These are phyloP conservation scores for Atractosteus spatula DNA, from an alignment of 2,113 vertebrate genomes.

Conservation along the genomic window DNA sequence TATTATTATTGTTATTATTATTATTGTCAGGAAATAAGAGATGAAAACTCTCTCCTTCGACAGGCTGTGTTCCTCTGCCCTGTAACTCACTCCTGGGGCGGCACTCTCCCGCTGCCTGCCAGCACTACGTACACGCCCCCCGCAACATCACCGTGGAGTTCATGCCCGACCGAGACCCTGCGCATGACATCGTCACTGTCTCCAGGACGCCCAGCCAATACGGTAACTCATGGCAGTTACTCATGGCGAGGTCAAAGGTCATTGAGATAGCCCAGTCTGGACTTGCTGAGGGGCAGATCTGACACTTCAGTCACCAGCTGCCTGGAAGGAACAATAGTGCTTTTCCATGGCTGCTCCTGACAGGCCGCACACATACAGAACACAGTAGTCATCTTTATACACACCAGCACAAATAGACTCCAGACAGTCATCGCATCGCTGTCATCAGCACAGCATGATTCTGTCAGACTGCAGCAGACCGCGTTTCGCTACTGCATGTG, in stretches of 20 bases:
- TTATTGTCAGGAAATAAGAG: not conserved
- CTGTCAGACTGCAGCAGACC: too few species aligned
- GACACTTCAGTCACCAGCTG: too few species aligned
- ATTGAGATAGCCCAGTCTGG: too few species aligned
- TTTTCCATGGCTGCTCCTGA: too few species aligned
- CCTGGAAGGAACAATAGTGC: too few species aligned
- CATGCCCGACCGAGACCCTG: conserved; percentile 30
- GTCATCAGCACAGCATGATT: too few species aligned
- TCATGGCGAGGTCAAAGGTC: too few species aligned
- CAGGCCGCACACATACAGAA: not conserved
- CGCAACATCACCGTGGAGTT: conserved; percentile 53
- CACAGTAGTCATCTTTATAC: not conserved
- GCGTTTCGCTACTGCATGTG: too few species aligned
- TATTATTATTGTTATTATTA: not conserved
- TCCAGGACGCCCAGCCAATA: conserved; percentile 68
- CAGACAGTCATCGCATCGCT: too few species aligned
- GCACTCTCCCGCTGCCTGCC: conserved; percentile 49
- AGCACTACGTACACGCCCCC: conserved; percentile 63
- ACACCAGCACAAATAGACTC: too few species aligned
- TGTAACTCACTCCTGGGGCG: conserved; percentile 54
- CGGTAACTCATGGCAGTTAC: conserved; percentile 45
- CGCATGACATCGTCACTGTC: conserved; percentile 53
- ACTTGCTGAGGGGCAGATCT: too few species aligned
- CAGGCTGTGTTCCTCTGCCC: conserved; percentile 67
- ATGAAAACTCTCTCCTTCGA: not conserved